These are phyloP conservation scores for Tricholaema leucomelas DNA, from an alignment of 2,113 vertebrate species.

Conservation along the genomic window DNA sequence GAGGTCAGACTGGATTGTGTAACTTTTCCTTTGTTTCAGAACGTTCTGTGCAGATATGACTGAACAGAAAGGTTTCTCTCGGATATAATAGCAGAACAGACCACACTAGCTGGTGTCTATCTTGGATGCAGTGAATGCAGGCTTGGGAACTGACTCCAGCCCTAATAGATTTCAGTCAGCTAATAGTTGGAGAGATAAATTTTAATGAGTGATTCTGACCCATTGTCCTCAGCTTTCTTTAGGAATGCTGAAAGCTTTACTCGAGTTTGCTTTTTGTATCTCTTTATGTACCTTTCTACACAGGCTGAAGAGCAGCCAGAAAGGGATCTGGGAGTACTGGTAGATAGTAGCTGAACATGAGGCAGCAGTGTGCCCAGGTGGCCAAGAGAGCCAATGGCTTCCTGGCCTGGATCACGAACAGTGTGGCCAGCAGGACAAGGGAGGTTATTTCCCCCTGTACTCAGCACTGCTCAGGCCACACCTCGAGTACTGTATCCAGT, in stretches of 20 bases:
- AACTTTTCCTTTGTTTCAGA: slow-evolving; percentile 31
- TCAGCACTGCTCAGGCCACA: too few species aligned
- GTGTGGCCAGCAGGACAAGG: too few species aligned
- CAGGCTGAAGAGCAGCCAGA: too few species aligned
- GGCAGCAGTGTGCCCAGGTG: too few species aligned
- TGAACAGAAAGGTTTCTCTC: background rate
- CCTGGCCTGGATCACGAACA: too few species aligned
- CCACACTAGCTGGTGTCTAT: background rate
- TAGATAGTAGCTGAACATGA: too few species aligned
- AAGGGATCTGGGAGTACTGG: too few species aligned
- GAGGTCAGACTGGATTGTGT: slow-evolving; percentile 4
- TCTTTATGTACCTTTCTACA: background rate
- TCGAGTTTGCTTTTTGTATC: background rate
- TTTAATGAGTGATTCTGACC: background rate
- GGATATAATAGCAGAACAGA: background rate
- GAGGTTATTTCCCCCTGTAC: too few species aligned
- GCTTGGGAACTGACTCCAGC: background rate
- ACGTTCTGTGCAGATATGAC: background rate
- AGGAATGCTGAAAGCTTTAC: background rate
- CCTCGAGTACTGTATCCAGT: too few species aligned
- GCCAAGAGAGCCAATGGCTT: too few species aligned
- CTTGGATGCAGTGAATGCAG: background rate
- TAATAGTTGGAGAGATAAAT: background rate
- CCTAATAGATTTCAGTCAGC: background rate
- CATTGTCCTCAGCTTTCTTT: background rate